Base-by-base conservation (phyloP, 2,888 invertebrate species). In the Hemicrepidius hirtus region DNA sequence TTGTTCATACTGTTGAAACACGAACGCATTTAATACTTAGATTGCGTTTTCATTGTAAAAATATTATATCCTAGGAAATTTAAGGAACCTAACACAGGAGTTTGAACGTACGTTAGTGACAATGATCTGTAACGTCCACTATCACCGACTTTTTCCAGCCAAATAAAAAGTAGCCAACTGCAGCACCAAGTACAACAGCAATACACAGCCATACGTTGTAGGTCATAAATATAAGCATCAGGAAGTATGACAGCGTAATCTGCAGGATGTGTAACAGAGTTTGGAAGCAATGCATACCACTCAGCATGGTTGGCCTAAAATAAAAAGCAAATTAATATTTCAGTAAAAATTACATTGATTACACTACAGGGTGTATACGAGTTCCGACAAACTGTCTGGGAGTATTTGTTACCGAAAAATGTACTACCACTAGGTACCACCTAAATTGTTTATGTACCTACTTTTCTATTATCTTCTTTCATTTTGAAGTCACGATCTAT, bases 161-260 rank as follows among this genome's bases (percentile, higher is more conserved):
- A 84, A 98, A 98, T 46, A 97, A 89, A 87, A 98, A 98, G 87
- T 97, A 98, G 20, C 98, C 98, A 10, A 94, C 90, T 0, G 95
- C 96, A 1, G 97, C 95, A 46, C 98, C 98, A 9, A 95, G 84
- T 0, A 97, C 94, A 0, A 97, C 95, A 0, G 97, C 95, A 57
- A 95, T 85, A 85, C 97, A 97, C 71, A 98, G 89, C 96, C 97
- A 98, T 16, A 94, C 92, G 84, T 98, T 98, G 90, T 96, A 98
- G 0, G 97, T 97, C 98, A 98, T 98, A 85, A 98, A 97, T 79
- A 97, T 95, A 85, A 98, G 88, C 98, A 98, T 98, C 60, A 98
- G 90, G 87, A 97, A 93, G 87, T 98, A 97, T 79, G 97, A 96
- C 75, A 97, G 88, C 70, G 96, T 90, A 82, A 98, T 95, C 88